Percentiles rank a stretch among this genome's conserved stretches.
Conservation (phyloP, 2,797 vertebrate genomes). For the Iguana delicatissima region DNA sequence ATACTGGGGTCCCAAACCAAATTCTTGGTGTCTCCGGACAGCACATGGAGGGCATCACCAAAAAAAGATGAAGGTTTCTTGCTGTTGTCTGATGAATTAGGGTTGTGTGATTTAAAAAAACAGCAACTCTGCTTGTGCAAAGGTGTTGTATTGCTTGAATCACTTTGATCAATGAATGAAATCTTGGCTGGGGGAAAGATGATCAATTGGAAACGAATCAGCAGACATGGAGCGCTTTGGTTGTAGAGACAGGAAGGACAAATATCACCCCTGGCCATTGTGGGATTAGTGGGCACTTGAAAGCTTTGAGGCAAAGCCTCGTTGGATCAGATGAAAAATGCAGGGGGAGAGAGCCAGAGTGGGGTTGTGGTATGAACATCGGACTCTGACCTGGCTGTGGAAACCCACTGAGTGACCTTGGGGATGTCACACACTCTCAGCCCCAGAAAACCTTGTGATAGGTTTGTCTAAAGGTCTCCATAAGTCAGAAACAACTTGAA, state of each 20-base stretch:
- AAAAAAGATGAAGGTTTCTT: neutral
- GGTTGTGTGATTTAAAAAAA: neutral
- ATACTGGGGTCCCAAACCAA: neutral
- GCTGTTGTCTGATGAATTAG: neutral
- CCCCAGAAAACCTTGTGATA: too few relatives aligned
- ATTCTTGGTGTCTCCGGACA: neutral
- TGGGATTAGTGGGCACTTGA: neutral
- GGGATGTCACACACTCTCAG: too few relatives aligned
- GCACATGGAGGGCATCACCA: neutral
- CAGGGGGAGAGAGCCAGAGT: too few relatives aligned
- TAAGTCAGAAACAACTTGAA: too few relatives aligned
- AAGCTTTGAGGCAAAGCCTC: neutral
- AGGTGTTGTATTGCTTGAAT: neutral
- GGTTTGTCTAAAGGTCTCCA: too few relatives aligned
- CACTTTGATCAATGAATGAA: neutral
- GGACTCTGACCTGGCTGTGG: too few relatives aligned
- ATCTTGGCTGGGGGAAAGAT: neutral
- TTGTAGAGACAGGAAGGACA: neutral
- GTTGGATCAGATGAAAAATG: neutral
- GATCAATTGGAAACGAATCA: neutral
- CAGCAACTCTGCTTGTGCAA: too few relatives aligned
- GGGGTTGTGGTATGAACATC: too few relatives aligned
- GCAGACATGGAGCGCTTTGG: neutral
- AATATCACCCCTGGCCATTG: neutral
- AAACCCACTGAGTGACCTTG: too few relatives aligned